Conservation (phyloP, 1,140 invertebrate species). For the Drosophila persimilis region DNA sequence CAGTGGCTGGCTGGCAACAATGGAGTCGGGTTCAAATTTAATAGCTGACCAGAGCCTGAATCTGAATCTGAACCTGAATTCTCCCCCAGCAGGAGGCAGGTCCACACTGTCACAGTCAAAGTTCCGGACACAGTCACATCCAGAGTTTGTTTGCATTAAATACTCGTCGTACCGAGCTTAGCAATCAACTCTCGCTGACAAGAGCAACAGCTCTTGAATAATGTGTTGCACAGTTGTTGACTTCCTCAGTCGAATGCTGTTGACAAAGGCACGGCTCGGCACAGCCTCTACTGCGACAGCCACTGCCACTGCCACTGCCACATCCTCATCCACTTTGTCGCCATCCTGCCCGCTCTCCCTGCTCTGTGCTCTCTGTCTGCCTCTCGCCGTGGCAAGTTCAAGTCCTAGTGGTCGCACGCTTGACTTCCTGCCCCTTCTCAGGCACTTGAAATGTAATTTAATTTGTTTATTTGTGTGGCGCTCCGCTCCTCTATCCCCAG, state of each 20-base stretch:
- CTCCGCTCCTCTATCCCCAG: slow-evolving; percentile 1
- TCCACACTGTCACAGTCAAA: slow-evolving; percentile 1
- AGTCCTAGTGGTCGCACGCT: slow-evolving; percentile 51
- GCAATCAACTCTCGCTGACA: slow-evolving; percentile 43
- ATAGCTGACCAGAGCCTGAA: too few species aligned
- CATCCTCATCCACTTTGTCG: neutral
- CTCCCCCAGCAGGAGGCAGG: neutral
- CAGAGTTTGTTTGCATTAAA: slow-evolving; percentile 43
- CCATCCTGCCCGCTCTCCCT: too few species aligned
- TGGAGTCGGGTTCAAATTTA: too few species aligned
- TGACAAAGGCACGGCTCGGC: slow-evolving; percentile 42
- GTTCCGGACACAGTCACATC: neutral
- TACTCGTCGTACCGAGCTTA: slow-evolving; percentile 20
- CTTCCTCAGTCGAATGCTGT: slow-evolving; percentile 56
- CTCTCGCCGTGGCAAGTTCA: slow-evolving; percentile 19
- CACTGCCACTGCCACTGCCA: slow-evolving; percentile 9
- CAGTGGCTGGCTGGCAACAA: neutral
- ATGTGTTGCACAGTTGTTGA: slow-evolving; percentile 55
- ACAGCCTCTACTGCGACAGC: slow-evolving; percentile 16
- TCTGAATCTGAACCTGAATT: neutral
- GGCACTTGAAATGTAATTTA: slow-evolving; percentile 76
- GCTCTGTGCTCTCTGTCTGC: too few species aligned
- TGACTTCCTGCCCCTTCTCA: slow-evolving; percentile 47
- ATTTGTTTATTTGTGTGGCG: slow-evolving; percentile 74
- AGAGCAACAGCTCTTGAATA: slow-evolving; percentile 50